Percentiles rank a stretch among this genome's conserved stretches.
Evolutionary conservation across 2,888 invertebrate species (phyloP).

Genomic region (Pollenia angustigena): DNA sequence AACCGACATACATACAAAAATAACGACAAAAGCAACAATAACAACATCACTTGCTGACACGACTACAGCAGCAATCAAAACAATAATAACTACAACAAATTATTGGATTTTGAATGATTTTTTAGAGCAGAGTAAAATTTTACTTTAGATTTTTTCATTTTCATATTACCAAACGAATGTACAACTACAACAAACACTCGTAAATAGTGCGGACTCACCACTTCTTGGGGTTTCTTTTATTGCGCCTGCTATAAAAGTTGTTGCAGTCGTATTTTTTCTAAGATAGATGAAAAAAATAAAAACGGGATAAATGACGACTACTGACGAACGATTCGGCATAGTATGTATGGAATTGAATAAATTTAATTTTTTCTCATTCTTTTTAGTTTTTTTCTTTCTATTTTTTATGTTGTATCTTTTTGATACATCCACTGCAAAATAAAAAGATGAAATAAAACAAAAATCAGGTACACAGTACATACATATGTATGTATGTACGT

Average conservation of each 20-base stretch:
- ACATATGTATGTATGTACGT: neutral
- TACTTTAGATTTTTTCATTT: slow-evolving; percentile 19
- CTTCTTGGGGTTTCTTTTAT: slow-evolving; percentile 43
- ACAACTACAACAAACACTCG: neutral
- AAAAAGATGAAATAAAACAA: slow-evolving; percentile 1
- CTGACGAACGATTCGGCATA: slow-evolving; percentile 48
- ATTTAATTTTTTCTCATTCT: slow-evolving; percentile 66
- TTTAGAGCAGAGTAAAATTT: slow-evolving; percentile 53
- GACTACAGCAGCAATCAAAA: slow-evolving; percentile 28
- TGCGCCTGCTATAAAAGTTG: slow-evolving; percentile 37
- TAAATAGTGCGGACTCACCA: slow-evolving; percentile 34
- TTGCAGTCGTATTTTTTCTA: slow-evolving; percentile 31
- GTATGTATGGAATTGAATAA: slow-evolving; percentile 42
- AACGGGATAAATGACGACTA: slow-evolving; percentile 42
- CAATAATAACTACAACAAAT: slow-evolving; percentile 43
- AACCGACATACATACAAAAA: neutral
- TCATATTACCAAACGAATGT: slow-evolving; percentile 19
- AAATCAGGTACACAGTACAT: no score
- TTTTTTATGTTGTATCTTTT: neutral
- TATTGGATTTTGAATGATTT: slow-evolving; percentile 63
- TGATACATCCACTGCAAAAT: neutral
- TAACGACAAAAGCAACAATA: slow-evolving; percentile 5
- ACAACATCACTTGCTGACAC: slow-evolving; percentile 1
- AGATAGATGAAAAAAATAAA: slow-evolving; percentile 49
- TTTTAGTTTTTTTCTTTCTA: neutral